Evolutionary conservation across 2,888 invertebrate genomes (phyloP), one percentile per base, ranked within the genome.

Genomic region (Branchipolynoe longqiensis): DNA sequence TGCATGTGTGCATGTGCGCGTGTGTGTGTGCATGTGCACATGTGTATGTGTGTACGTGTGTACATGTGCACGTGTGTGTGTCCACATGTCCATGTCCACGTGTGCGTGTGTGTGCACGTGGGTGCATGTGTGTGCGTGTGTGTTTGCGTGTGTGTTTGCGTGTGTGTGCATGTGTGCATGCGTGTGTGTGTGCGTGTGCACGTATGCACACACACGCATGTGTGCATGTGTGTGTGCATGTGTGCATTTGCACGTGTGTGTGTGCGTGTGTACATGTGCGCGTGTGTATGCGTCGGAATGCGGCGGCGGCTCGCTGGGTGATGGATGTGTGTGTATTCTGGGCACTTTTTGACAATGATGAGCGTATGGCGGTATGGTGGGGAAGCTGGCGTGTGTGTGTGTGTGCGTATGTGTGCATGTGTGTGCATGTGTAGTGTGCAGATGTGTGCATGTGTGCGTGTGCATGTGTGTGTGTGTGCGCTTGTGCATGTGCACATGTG

Each of bases 271-370:
- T n/a, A n/a, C n/a, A n/a, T n/a, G n/a, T n/a, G n/a, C n/a, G n/a
- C n/a, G n/a, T n/a, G n/a, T n/a, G n/a, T n/a, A n/a, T n/a, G n/a
- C n/a, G 25, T 31, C 58, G 62, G 62, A 62, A 62, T 62, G 62
- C 31, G 14, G 62, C 62, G 62, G 28, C 62, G 62, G 12, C 25
- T 25, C 62, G 31, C 12, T 31, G 31, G 18, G 31, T 73, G 73
- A 73, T 73, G 73, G 73, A 73, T 73, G 73, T 14, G 22, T 22
- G 73, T 36, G 38, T 73, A 73, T 73, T 73, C 73, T 73, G 73
- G 73, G 73, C 73, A 73, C 22, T 73, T 73, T 73, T 73, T 73
- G 73, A 73, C 73, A 73, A n/a, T n/a, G n/a, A n/a, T n/a, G n/a
- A n/a, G n/a, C n/a, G 73, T 36, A 73, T 73, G 73, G 73, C 22